A percentile compares a stretch with the other conserved stretches of the same genome.
Conservation (phyloP, 2,113 vertebrate genomes). For the Lutjanus erythropterus region DNA sequence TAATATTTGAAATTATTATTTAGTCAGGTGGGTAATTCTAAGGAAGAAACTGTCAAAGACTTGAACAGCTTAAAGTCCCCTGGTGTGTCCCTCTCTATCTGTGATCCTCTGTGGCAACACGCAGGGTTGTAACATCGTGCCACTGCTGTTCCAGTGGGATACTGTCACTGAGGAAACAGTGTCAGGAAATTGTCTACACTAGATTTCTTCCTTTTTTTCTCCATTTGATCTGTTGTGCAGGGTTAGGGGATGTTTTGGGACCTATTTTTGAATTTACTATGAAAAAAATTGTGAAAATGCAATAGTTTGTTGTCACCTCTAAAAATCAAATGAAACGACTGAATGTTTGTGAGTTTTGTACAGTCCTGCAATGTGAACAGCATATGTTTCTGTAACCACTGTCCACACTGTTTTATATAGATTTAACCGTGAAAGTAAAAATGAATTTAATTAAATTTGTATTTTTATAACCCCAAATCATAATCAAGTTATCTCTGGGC, state of each 20-base stretch:
- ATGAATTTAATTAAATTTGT: no score
- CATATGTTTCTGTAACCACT: not conserved
- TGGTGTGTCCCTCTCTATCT: conserved; percentile 60
- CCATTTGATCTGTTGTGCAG: not conserved
- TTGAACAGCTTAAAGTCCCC: conserved; percentile 56
- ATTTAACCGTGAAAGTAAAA: not conserved
- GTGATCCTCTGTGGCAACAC: conserved; percentile 69
- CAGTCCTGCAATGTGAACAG: not conserved
- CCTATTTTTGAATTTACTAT: not conserved
- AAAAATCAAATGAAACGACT: not conserved
- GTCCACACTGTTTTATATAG: not conserved
- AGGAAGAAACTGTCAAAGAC: conserved; percentile 55
- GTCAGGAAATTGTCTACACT: conserved; percentile 46
- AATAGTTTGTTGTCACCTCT: conserved; percentile 15
- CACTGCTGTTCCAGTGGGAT: conserved; percentile 68
- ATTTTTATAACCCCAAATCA: no score
- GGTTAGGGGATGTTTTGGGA: not conserved
- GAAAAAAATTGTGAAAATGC: conserved; percentile 2
- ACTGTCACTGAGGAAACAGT: conserved; percentile 59
- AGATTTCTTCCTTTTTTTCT: not conserved
- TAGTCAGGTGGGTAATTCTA: not conserved
- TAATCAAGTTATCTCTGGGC: no score
- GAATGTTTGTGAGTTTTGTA: not conserved
- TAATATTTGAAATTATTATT: conserved; percentile 1
- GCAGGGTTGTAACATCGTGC: conserved; percentile 60